Base-by-base conservation (phyloP, 1,140 invertebrate genomes). In the Platorchestia sp. region DNA sequence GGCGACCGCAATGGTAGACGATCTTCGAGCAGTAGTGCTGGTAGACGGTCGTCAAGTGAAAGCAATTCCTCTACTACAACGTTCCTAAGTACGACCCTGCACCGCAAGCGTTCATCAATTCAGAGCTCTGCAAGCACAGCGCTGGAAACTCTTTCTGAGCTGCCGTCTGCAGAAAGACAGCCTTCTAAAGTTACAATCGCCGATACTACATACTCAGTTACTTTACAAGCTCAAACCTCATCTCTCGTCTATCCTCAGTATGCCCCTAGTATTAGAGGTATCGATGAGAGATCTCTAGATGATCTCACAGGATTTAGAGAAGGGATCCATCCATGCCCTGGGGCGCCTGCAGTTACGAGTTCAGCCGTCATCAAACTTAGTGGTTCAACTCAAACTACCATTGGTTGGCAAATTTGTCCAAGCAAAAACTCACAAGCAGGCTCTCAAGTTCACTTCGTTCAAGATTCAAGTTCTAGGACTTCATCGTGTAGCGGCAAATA, bases 61-160 rank as follows among this genome's bases (percentile, higher is more conserved):
- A 16, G 53, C 36, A 89, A 44, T 42, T 44, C 87, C 5, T 41
- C 87, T 42, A 16, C 42, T 10, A 16, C 87, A 36, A 27, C 14
- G 41, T 44, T 42, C 3, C 5, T 41, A 89, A 42, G 87, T 27
- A 42, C 87, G 10, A 44, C 87, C 10, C 43, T 89, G 87, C 43
- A 89, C 87, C 87, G 87, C 36, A 89, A 89, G 43, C 87, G 87
- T 5, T 36, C 87, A 14, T 89, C 87, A 5, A 89, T 89, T 44
- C 87, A 89, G 3, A 16, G 87, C 41, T 42, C 6, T 14, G 7
- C 87, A 5, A 27, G 87, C 41, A 89, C 87, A 42, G 87, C 87
- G 87, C 87, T 89, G 3, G 87, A 89, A 89, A 89, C 87, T 89
- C 87, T 89, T 36, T 89, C 87, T 42, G 87, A 89, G 36, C 41